Evolutionary conservation across 1,140 invertebrate species (phyloP).

Genomic region (Polypedilum pembai): DNA sequence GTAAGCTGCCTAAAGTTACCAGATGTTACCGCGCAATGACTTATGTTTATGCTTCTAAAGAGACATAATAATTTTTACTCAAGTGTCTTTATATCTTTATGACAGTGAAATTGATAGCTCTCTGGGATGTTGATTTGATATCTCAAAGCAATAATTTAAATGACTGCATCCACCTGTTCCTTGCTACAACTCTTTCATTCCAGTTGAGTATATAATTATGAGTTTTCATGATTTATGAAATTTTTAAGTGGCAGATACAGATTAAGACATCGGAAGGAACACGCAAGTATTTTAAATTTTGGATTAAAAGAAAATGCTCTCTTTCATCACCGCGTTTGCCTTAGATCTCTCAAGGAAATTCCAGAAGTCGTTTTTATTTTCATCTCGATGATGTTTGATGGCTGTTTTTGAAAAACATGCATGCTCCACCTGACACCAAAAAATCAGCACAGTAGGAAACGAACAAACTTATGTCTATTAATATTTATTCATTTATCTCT

Average conservation of each 20-base stretch:
- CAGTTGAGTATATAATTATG: not conserved
- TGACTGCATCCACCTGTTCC: conserved; percentile 15
- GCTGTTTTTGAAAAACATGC: not conserved
- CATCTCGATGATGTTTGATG: no score
- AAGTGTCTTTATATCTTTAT: not conserved
- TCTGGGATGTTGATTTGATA: not conserved
- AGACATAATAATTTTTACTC: not conserved
- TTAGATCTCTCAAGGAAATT: not conserved
- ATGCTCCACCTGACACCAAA: not conserved
- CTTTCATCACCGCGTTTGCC: not conserved
- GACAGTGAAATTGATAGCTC: conserved; percentile 21
- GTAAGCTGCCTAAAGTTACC: no score
- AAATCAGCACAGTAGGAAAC: not conserved
- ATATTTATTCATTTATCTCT: no score
- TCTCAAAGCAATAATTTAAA: not conserved
- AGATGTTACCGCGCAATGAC: no score
- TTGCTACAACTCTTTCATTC: not conserved
- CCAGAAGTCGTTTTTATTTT: not conserved
- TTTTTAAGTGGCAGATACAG: not conserved
- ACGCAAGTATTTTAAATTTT: conserved; percentile 9
- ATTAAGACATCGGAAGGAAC: not conserved
- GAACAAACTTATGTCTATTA: no score
- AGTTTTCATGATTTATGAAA: conserved; percentile 23
- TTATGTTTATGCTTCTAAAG: no score
- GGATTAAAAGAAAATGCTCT: not conserved